Conservation (phyloP, 2,888 invertebrate species). For the Thymelicus sylvestris region DNA sequence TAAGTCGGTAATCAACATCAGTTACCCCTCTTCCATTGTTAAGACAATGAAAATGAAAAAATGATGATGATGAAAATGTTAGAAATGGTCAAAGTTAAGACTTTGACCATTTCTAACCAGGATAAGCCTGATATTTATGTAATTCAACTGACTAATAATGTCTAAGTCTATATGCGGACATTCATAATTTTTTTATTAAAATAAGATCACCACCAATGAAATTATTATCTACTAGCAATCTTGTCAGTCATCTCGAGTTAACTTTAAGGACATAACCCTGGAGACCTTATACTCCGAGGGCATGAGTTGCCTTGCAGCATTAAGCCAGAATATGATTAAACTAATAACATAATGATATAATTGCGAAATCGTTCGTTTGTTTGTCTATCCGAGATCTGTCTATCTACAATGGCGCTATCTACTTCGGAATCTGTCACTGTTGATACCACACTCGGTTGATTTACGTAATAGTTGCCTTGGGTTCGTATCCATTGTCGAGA, state of each 20-base stretch:
- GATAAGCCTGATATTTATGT: no score
- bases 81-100: no score
- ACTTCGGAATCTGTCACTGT: constrained; percentile 57
- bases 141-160: no score
- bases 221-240: not conserved
- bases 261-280: not conserved
- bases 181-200: no score
- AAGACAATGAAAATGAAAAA: no score
- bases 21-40: no score
- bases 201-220: not conserved
- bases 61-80: no score
- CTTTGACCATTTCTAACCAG: no score
- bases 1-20: not conserved
- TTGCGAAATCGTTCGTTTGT: constrained; percentile 40
- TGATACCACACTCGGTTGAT: constrained; percentile 61
- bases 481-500: constrained; percentile 17
- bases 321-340: constrained; percentile 42
- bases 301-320: constrained; percentile 16
- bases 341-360: constrained; percentile 54
- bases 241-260: not conserved
- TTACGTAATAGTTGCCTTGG: constrained; percentile 48
- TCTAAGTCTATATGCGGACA: no score
- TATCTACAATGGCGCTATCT: constrained; percentile 38
- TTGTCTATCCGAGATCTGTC: constrained; percentile 35
- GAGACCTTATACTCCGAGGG: constrained; percentile 1